Evolutionary conservation across 1,140 invertebrate species (phyloP).

Genomic region (Achroia grisella): DNA sequence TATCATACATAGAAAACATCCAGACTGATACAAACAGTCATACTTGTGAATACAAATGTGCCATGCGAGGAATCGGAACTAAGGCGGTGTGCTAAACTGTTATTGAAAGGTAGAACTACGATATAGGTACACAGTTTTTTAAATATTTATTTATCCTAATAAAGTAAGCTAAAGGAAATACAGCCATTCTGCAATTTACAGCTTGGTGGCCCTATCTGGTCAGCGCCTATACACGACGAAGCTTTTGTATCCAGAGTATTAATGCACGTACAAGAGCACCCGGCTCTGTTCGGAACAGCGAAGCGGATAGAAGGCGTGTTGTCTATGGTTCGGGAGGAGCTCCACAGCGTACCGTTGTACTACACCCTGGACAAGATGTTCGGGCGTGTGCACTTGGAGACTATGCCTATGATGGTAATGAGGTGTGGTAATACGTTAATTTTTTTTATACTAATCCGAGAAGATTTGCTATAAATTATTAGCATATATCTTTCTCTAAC

Average conservation of each 20-base stretch:
- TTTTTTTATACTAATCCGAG: too few species aligned
- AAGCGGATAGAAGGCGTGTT: constrained; percentile 85
- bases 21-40: too few species aligned
- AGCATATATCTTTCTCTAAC: too few species aligned
- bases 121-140: too few species aligned
- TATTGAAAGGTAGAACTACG: too few species aligned
- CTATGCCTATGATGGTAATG: constrained; percentile 78
- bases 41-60: too few species aligned
- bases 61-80: too few species aligned
- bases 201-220: constrained; percentile 96
- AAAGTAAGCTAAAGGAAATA: too few species aligned
- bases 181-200: constrained; percentile 50
- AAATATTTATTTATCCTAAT: too few species aligned
- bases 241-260: constrained; percentile 81
- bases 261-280: constrained; percentile 50
- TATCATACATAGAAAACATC: too few species aligned
- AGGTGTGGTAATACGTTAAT: constrained; percentile 69
- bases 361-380: constrained; percentile 82
- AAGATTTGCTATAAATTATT: too few species aligned
- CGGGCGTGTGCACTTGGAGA: constrained; percentile 78
- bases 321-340: constrained; percentile 84
- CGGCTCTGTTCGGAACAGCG: constrained; percentile 76
- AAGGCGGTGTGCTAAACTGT: too few species aligned
- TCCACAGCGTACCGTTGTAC: constrained; percentile 90
- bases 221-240: constrained; percentile 86